phyloP scores from a whole-genome alignment of 2,888 invertebrate genomes.

The Cryptophagus acutangulus region DNA sequence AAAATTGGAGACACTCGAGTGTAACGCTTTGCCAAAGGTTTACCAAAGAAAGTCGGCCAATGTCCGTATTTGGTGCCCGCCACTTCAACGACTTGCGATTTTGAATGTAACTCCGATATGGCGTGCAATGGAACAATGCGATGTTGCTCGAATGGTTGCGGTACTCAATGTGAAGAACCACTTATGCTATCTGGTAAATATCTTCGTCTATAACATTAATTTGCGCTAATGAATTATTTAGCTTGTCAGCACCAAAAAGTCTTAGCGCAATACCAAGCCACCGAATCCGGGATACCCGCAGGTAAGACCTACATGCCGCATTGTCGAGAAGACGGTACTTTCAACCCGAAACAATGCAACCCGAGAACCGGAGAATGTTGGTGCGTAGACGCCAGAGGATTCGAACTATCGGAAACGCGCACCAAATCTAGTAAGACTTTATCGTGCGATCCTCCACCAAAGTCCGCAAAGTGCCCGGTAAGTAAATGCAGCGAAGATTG shows the following conservation, averaged over 20 bases:
- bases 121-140: constrained; percentile 67
- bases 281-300: constrained; percentile 70
- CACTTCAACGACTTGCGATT: constrained; percentile 63
- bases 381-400: constrained; percentile 75
- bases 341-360: constrained; percentile 68
- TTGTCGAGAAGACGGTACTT: constrained; percentile 66
- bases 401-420: constrained; percentile 68
- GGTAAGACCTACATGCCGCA: constrained; percentile 69
- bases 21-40: no score
- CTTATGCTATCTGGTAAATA: constrained; percentile 58
- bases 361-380: constrained; percentile 66
- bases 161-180: constrained; percentile 72
- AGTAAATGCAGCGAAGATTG: constrained; percentile 54
- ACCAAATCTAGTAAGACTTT: constrained; percentile 41
- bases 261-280: constrained; percentile 57
- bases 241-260: constrained; percentile 64
- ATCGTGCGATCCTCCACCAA: constrained; percentile 45
- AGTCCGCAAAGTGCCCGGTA: constrained; percentile 47
- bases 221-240: constrained; percentile 12
- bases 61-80: constrained; percentile 78
- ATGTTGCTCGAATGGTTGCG: constrained; percentile 84
- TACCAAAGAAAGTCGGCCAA: constrained; percentile 70
- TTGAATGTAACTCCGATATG: constrained; percentile 71
- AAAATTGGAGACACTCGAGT: background rate
- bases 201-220: constrained; percentile 38